Percentiles rank a stretch among this genome's conserved stretches.
These are phyloP conservation scores for Tyrannus savana DNA, from an alignment of 2,113 vertebrate genomes.

Conservation along the genomic window DNA sequence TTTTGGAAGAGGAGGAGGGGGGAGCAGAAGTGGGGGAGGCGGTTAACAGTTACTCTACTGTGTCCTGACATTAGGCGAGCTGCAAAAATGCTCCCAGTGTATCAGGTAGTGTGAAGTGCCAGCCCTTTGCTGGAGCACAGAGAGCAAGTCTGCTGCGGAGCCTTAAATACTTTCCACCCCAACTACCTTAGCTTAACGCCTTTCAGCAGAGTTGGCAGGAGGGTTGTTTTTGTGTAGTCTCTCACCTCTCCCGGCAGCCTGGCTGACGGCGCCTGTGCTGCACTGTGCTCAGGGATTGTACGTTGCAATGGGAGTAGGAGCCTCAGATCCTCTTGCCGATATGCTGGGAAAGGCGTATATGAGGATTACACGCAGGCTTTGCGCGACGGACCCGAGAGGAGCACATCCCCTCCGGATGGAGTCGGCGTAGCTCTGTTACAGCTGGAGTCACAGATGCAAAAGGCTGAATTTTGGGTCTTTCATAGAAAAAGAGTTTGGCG, in stretches of 20 bases:
- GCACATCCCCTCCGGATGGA: background rate
- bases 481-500: background rate
- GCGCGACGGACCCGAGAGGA: background rate
- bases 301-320: slow-evolving; percentile 47
- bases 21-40: slow-evolving; percentile 1
- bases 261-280: slow-evolving; percentile 28
- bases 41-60: slow-evolving; percentile 55
- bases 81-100: slow-evolving; percentile 67
- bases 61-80: slow-evolving; percentile 22
- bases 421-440: background rate
- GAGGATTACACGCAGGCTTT: background rate
- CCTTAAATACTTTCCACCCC: slow-evolving; percentile 61
- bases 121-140: slow-evolving; percentile 38
- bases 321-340: slow-evolving; percentile 44
- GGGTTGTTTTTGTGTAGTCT: slow-evolving; percentile 65
- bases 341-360: background rate
- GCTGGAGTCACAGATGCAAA: background rate
- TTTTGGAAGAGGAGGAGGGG: background rate
- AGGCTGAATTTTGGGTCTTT: slow-evolving; percentile 30
- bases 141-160: slow-evolving; percentile 53
- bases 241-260: slow-evolving; percentile 48
- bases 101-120: slow-evolving; percentile 37
- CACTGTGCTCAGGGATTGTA: background rate
- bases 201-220: slow-evolving; percentile 65
- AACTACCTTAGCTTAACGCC: slow-evolving; percentile 47